Conservation (phyloP, 2,797 vertebrate genomes). For the Onychomys leucogaster region DNA sequence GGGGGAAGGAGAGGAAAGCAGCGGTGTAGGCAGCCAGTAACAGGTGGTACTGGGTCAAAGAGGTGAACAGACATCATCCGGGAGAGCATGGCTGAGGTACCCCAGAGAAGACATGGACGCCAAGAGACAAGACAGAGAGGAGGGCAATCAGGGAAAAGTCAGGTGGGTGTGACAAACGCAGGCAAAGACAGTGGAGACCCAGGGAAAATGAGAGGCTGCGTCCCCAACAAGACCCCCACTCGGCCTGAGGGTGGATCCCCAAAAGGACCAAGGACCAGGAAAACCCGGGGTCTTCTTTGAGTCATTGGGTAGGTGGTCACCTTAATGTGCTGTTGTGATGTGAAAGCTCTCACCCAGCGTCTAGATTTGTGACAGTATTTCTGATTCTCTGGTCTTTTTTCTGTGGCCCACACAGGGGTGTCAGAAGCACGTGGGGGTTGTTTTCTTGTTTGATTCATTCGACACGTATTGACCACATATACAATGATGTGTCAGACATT, state of each 20-base stretch:
- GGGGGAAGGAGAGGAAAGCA: background rate
- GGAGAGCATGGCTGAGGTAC: background rate
- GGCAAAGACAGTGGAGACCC: background rate
- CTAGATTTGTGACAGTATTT: background rate
- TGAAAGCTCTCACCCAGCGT: background rate
- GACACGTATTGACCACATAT: background rate
- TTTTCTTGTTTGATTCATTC: background rate
- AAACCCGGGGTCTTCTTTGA: no score
- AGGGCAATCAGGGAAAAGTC: background rate
- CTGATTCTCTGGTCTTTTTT: background rate
- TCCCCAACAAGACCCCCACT: background rate
- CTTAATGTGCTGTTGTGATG: background rate
- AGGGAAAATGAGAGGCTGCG: background rate
- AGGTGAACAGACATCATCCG: background rate
- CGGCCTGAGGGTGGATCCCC: background rate
- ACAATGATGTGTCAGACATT: background rate
- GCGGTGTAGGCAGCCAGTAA: background rate
- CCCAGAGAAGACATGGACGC: background rate
- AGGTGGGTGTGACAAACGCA: background rate
- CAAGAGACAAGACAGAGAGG: background rate
- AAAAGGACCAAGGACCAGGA: background rate
- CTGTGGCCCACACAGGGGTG: background rate
- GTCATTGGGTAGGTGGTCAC: background rate
- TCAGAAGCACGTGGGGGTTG: background rate
- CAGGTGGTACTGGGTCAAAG: accelerated